Conservation (phyloP, 1,140 invertebrate species). For the Hyles vespertilio region DNA sequence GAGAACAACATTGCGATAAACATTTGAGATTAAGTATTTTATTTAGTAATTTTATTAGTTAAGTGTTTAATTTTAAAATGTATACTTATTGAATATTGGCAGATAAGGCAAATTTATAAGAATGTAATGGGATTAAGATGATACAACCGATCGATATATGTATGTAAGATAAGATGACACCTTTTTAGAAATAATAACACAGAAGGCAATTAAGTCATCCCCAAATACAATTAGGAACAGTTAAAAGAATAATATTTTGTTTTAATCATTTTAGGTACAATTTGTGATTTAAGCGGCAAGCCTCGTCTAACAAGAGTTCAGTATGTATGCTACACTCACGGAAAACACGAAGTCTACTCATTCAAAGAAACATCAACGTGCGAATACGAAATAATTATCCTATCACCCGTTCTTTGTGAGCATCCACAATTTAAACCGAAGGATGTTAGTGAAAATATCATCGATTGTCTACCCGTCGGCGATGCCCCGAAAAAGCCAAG, state of each 20-base stretch:
- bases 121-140: no score
- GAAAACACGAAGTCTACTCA: slow-evolving; percentile 94
- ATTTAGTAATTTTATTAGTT: no score
- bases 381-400: slow-evolving; percentile 93
- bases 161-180: no score
- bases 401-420: slow-evolving; percentile 89
- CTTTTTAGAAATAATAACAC: no score
- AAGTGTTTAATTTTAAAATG: no score
- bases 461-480: slow-evolving; percentile 86
- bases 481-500: slow-evolving; percentile 85
- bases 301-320: slow-evolving; percentile 87
- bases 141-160: no score
- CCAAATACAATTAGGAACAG: not conserved
- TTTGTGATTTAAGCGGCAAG: slow-evolving; percentile 93
- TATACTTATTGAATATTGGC: no score
- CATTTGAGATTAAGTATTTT: no score
- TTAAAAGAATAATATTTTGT: not conserved
- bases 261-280: slow-evolving; percentile 77
- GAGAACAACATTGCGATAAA: no score
- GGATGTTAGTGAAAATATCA: slow-evolving; percentile 86
- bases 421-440: slow-evolving; percentile 94
- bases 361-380: slow-evolving; percentile 96
- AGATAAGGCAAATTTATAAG: no score
- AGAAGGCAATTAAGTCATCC: no score
- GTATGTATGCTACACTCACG: slow-evolving; percentile 90